Evolutionary conservation across 2,888 invertebrate genomes (phyloP).

Genomic region (Ophion ventricosus): DNA sequence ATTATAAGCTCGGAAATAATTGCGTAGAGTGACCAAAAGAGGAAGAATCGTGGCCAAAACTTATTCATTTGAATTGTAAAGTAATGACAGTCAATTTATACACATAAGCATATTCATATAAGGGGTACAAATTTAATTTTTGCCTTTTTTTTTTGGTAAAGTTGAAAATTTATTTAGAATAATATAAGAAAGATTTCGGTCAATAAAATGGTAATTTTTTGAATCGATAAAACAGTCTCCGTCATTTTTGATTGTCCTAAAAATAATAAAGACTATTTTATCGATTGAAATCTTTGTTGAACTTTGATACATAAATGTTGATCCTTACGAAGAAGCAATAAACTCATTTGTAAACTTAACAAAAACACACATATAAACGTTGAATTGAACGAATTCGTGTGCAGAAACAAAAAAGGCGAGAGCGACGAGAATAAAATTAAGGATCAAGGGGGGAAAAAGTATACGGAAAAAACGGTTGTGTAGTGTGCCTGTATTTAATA

Average conservation of each 20-base stretch:
- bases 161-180: too few relatives aligned
- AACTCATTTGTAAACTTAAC: background rate
- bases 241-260: too few relatives aligned
- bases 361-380: constrained; percentile 10
- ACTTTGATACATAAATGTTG: background rate
- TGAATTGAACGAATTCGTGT: constrained; percentile 39
- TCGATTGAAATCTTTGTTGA: background rate
- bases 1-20: constrained; percentile 29
- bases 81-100: background rate
- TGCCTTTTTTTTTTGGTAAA: too few relatives aligned
- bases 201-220: too few relatives aligned
- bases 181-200: too few relatives aligned
- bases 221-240: too few relatives aligned
- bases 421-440: constrained; percentile 3
- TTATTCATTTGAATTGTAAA: constrained; percentile 1
- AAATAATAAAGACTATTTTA: background rate
- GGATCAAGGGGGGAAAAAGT: constrained; percentile 5
- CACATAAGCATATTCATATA: background rate
- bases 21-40: constrained; percentile 36
- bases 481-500: constrained; percentile 12
- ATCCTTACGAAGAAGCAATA: background rate
- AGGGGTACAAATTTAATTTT: too few relatives aligned
- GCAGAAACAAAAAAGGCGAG: constrained; percentile 13
- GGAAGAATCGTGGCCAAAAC: constrained; percentile 45
- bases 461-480: constrained; percentile 11